A percentile compares a stretch with the other conserved stretches of the same genome.
Conservation (phyloP, 2,113 vertebrate species). For the Pachyramphus minor region DNA sequence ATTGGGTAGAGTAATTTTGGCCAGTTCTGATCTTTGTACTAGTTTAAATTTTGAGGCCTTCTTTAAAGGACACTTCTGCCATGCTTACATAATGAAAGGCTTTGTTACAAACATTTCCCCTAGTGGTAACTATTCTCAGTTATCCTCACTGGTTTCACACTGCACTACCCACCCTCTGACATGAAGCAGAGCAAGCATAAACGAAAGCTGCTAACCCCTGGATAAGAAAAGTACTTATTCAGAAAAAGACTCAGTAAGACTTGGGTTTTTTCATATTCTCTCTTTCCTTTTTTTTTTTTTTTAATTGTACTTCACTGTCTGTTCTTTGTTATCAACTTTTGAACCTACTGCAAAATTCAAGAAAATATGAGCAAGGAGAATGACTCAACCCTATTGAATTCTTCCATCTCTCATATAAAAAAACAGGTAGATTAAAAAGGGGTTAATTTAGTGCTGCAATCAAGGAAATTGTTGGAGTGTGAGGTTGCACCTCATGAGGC, state of each 20-base stretch:
- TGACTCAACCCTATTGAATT: neutral
- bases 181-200: neutral
- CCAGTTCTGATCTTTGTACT: neutral
- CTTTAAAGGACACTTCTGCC: neutral
- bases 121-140: neutral
- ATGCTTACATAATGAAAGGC: neutral
- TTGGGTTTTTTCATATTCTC: neutral
- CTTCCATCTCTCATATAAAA: neutral
- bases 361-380: neutral
- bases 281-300: neutral
- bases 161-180: neutral
- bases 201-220: neutral
- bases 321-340: neutral
- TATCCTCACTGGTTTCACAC: neutral
- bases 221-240: neutral
- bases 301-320: neutral
- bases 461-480: neutral
- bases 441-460: neutral
- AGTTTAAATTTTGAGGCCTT: neutral
- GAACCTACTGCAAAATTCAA: neutral
- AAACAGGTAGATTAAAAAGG: neutral
- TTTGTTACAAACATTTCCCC: neutral
- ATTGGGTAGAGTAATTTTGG: neutral
- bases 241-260: rapidly evolving
- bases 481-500: neutral